Evolutionary conservation across 2,888 invertebrate species (phyloP).

Genomic region (Drosophila nigricruria): DNA sequence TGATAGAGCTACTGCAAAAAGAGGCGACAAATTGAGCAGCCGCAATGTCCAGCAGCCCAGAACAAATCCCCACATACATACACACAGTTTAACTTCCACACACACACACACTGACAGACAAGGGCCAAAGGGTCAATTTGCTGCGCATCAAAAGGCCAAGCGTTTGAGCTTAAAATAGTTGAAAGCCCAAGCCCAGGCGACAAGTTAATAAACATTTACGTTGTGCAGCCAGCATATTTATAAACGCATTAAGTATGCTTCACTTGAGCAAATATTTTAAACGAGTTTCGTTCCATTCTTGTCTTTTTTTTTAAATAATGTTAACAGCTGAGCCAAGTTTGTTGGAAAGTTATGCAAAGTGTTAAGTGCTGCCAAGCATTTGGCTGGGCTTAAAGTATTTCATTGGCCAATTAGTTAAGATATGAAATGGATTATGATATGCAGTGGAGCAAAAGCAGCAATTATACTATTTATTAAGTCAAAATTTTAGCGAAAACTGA

Average conservation of each 20-base stretch:
- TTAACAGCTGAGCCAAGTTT: neutral
- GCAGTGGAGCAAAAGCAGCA: conserved; percentile 21
- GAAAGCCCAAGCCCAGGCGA: conserved; percentile 19
- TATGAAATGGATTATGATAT: neutral
- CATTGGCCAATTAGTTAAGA: conserved; percentile 9
- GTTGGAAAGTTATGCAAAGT: conserved; percentile 3
- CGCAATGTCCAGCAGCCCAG: conserved; percentile 53
- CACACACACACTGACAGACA: conserved; percentile 6
- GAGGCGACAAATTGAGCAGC: conserved; percentile 55
- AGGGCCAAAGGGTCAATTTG: conserved; percentile 71
- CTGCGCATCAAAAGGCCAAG: conserved; percentile 55
- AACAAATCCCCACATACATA: conserved; percentile 56
- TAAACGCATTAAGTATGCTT: conserved; percentile 70
- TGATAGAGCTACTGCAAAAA: conserved; percentile 40
- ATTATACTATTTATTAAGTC: conserved; percentile 56
- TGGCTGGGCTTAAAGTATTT: conserved; percentile 18
- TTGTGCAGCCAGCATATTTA: conserved; percentile 49
- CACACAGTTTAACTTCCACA: conserved; percentile 3
- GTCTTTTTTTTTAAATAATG: neutral
- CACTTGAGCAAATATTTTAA: conserved; percentile 49
- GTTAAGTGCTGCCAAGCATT: conserved; percentile 10
- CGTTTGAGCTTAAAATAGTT: conserved; percentile 36
- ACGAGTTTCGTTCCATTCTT: neutral
- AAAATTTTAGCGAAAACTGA: neutral
- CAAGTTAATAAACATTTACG: conserved; percentile 54